phyloP scores from a whole-genome alignment of 1,140 invertebrate genomes.

The Schlechtendalia chinensis region DNA sequence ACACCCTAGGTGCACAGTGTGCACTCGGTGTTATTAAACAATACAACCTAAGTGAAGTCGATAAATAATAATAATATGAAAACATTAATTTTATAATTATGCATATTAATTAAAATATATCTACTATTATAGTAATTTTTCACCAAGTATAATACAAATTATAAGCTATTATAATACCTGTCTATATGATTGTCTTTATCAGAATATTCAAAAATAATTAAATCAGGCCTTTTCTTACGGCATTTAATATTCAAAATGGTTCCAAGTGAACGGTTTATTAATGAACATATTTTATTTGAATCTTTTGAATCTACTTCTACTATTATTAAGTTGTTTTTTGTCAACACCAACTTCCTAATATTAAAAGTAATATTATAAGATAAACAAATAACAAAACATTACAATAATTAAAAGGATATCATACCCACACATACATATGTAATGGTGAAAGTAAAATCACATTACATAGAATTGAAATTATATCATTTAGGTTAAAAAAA shows the following conservation, averaged over 20 bases:
- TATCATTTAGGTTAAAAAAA: no score
- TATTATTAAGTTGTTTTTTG: constrained; percentile 19
- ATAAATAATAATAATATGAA: no score
- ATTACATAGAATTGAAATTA: no score
- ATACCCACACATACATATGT: no score
- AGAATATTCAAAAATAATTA: constrained; percentile 24
- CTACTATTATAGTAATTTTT: neutral
- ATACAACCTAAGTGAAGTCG: no score
- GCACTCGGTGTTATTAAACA: no score
- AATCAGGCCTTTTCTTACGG: neutral
- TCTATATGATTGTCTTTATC: neutral
- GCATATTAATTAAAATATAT: neutral
- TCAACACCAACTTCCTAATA: constrained; percentile 27
- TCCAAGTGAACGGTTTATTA: constrained; percentile 27
- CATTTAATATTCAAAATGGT: constrained; percentile 38
- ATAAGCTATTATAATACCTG: neutral
- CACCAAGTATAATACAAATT: neutral
- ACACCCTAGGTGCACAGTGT: no score
- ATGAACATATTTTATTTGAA: constrained; percentile 43
- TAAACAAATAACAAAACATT: neutral
- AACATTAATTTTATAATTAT: neutral
- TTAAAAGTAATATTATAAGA: neutral
- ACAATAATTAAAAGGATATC: neutral
- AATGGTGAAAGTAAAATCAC: no score
- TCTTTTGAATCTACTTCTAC: constrained; percentile 38